Evolutionary conservation across 2,113 vertebrate species (phyloP).

Genomic region (Apeltes quadracus): DNA sequence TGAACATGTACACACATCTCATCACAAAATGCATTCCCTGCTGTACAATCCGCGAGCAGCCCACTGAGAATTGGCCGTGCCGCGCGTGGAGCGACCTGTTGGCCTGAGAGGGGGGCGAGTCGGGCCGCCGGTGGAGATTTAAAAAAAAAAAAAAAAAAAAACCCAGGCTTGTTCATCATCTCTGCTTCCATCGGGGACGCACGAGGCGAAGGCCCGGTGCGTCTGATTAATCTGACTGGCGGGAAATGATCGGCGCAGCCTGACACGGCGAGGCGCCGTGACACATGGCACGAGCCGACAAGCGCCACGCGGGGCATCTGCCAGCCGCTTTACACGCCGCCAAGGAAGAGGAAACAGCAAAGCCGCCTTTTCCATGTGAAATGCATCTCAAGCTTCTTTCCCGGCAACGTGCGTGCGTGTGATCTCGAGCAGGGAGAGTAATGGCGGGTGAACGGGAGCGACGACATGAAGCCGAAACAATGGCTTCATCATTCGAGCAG

Average conservation of each 20-base stretch:
- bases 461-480: slow-evolving; percentile 45
- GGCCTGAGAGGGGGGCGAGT: slow-evolving; percentile 9
- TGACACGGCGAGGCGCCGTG: slow-evolving; percentile 41
- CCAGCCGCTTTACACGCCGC: slow-evolving; percentile 48
- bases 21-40: slow-evolving; percentile 10
- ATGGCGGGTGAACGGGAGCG: neutral
- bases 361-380: slow-evolving; percentile 23
- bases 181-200: slow-evolving; percentile 3
- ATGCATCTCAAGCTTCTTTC: slow-evolving; percentile 35
- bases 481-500: slow-evolving; percentile 46
- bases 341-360: slow-evolving; percentile 27
- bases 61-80: neutral
- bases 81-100: neutral
- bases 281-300: slow-evolving; percentile 36
- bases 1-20: slow-evolving; percentile 19
- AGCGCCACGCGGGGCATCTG: slow-evolving; percentile 30
- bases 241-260: slow-evolving; percentile 32
- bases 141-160: neutral
- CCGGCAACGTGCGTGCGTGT: neutral
- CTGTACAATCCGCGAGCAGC: neutral
- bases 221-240: slow-evolving; percentile 53
- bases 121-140: slow-evolving; percentile 22
- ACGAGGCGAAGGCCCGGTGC: slow-evolving; percentile 1
- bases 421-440: slow-evolving; percentile 7
- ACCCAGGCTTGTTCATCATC: slow-evolving; percentile 3